Conservation (phyloP, 2,113 vertebrate genomes). For the Datnioides undecimradiatus region DNA sequence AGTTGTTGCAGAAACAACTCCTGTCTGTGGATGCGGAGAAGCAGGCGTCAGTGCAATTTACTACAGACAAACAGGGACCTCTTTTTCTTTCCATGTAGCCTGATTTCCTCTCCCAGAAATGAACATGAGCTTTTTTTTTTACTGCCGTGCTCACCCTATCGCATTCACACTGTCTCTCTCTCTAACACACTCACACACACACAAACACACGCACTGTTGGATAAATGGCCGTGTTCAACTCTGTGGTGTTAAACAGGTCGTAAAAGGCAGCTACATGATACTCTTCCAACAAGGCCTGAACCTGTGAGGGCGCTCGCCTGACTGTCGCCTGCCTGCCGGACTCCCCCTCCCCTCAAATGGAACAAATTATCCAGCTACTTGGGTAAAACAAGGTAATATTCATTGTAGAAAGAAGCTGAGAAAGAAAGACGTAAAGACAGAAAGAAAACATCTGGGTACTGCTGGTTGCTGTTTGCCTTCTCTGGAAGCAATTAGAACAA, state of each 20-base stretch:
- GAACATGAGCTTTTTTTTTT: constrained; percentile 65
- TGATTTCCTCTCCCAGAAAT: constrained; percentile 66
- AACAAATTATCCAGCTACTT: constrained; percentile 73
- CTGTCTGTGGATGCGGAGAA: constrained; percentile 53
- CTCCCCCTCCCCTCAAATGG: constrained; percentile 60
- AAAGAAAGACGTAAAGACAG: constrained; percentile 29
- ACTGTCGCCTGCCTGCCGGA: constrained; percentile 69
- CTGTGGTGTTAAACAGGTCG: constrained; percentile 80
- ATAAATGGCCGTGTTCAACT: constrained; percentile 75
- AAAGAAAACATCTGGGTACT: constrained; percentile 67
- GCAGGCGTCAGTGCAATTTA: constrained; percentile 67
- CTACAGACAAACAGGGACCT: constrained; percentile 60
- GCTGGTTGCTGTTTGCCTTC: constrained; percentile 68
- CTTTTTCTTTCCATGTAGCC: constrained; percentile 72
- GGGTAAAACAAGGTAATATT: constrained; percentile 74
- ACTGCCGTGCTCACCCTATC: constrained; percentile 57
- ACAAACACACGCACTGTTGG: constrained; percentile 46
- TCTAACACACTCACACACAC: no score
- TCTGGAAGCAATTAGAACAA: constrained; percentile 80
- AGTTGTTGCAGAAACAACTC: constrained; percentile 55
- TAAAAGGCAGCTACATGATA: constrained; percentile 79
- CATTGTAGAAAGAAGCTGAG: constrained; percentile 36
- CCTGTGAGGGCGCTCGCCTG: constrained; percentile 71
- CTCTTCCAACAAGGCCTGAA: constrained; percentile 71
- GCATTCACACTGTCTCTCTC: constrained; percentile 70